Base-by-base conservation (phyloP, 2,888 invertebrate genomes). In the Callinectes sapidus region DNA sequence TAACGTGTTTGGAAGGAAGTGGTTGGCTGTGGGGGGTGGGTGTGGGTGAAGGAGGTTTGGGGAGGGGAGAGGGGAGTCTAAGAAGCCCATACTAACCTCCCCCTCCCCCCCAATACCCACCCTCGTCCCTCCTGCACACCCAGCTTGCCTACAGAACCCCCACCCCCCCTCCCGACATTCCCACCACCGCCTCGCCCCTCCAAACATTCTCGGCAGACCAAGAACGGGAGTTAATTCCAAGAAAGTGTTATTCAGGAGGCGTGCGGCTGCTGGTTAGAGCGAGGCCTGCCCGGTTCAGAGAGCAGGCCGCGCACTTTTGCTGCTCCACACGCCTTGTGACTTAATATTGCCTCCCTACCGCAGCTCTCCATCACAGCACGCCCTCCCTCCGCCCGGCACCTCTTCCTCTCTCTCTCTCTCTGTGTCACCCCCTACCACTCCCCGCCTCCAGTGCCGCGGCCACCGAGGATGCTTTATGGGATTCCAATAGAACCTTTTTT, bases 201-300 rank as follows among this genome's bases (percentile, higher is more conserved):
- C 71, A 71, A 8, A 71, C 71, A 71, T 71, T 71, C 71, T 28
- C 71, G 71, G 5, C 71, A 71, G 28, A 28, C 71, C 71, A n/a
- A 71, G 71, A 71, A 28, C n/a, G 23, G 28, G 71, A 71, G n/a
- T 71, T n/a, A 71, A 71, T 71, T 71, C 71, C 28, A n/a, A 71
- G 71, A 71, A 71, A 71, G 23, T 71, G 71, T 71, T 71, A 71
- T 71, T 71, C 71, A 71, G 71, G n/a, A 71, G n/a, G 71, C 71
- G 71, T 61, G 28, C n/a, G 71, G 23, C 71, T 71, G 71, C 28
- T 28, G 71, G 71, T 71, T 71, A 71, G n/a, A 71, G 28, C 71
- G n/a, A 28, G 28, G 71, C 28, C 71, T 28, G 71, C 71, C 2
- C 28, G 71, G n/a, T 71, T 28, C 71, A 71, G 18, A 28, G 71